These are phyloP conservation scores for Erannis defoliaria DNA, from an alignment of 2,888 invertebrate species.

Conservation along the genomic window DNA sequence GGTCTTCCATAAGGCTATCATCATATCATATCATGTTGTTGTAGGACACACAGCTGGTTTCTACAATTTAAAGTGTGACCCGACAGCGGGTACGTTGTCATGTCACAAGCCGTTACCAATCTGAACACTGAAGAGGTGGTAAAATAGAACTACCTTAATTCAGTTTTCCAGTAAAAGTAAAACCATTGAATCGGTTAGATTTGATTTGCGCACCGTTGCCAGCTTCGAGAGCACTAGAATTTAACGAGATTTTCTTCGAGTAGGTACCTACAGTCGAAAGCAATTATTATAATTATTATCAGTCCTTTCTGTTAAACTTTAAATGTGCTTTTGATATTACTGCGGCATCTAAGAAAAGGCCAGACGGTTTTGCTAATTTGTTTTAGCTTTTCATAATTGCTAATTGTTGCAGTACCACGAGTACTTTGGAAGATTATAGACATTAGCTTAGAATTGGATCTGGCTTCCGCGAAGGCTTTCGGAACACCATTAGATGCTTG, in stretches of 20 bases:
- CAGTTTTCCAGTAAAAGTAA: conserved; percentile 43
- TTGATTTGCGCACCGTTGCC: conserved; percentile 49
- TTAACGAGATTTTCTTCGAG: conserved; percentile 77
- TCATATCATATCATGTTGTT: too few species aligned
- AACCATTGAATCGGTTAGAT: conserved; percentile 43
- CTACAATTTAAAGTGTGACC: too few species aligned
- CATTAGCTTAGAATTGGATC: too few species aligned
- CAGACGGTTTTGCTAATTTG: neutral
- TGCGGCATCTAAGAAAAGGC: neutral
- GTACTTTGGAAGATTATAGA: neutral
- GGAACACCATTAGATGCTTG: neutral
- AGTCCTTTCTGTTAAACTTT: conserved; percentile 55
- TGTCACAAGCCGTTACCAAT: neutral
- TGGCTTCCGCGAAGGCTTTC: neutral
- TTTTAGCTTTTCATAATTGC: neutral
- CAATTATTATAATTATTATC: conserved; percentile 72
- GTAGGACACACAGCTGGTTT: too few species aligned
- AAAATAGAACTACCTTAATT: conserved; percentile 17
- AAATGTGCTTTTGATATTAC: conserved; percentile 55
- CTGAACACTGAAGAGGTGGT: neutral
- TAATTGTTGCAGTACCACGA: neutral
- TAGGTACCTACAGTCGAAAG: conserved; percentile 61
- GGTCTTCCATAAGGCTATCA: too few species aligned
- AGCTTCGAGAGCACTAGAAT: conserved; percentile 69
- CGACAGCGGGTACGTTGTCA: too few species aligned